Conservation (phyloP, 2,888 invertebrate genomes). For the Sarcophaga subvicina region DNA sequence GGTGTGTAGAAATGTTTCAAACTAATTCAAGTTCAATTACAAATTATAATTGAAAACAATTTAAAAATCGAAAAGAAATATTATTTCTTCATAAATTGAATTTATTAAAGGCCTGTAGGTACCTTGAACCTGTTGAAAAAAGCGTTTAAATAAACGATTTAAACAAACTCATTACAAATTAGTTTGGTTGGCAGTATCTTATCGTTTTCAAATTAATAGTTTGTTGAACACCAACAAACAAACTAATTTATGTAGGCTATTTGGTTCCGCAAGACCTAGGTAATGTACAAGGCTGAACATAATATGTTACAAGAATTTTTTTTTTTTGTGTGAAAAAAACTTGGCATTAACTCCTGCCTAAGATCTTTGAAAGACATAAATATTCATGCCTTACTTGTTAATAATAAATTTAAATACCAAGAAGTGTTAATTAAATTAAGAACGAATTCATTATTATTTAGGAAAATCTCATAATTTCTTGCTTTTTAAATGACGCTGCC, state of each 20-base stretch:
- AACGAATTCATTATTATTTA: neutral
- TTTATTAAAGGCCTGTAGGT: neutral
- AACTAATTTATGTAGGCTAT: constrained; percentile 10
- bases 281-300: neutral
- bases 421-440: constrained; percentile 2
- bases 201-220: constrained; percentile 4
- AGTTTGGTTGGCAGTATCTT: neutral
- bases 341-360: too few relatives aligned
- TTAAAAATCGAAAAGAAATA: constrained; percentile 4
- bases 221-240: neutral
- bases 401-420: neutral
- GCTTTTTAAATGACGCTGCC: neutral
- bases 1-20: neutral
- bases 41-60: constrained; percentile 2
- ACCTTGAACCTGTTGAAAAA: constrained; percentile 22
- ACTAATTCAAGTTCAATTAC: constrained; percentile 56
- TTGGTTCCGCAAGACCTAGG: neutral
- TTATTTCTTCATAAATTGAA: neutral
- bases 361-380: too few relatives aligned
- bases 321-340: too few relatives aligned
- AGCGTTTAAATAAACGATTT: neutral
- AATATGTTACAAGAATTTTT: too few relatives aligned
- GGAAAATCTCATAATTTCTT: neutral
- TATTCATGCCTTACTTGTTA: neutral
- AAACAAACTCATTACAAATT: neutral